Percentiles rank a stretch among this genome's conserved stretches.
These are phyloP conservation scores for Synanthedon myopaeformis DNA, from an alignment of 2,888 invertebrate species.

Conservation along the genomic window DNA sequence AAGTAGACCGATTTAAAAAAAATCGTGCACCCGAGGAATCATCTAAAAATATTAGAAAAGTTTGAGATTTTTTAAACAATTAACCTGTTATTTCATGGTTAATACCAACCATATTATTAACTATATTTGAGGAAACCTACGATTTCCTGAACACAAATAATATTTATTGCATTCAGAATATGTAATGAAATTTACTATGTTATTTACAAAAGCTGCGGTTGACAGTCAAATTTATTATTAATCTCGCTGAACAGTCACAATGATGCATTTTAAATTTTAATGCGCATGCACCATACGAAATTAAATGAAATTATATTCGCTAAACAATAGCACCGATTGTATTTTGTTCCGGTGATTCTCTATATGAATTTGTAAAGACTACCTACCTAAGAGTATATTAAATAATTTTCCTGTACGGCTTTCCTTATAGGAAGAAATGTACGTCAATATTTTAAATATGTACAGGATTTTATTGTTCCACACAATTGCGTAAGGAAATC, in stretches of 20 bases:
- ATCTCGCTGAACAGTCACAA: constrained; percentile 11
- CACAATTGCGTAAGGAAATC: no score
- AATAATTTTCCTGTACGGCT: not conserved
- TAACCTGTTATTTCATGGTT: no score
- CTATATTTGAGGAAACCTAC: no score
- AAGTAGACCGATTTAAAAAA: no score
- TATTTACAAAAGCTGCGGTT: not conserved
- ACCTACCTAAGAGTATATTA: not conserved
- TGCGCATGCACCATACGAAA: constrained; percentile 44
- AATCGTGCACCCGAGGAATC: no score
- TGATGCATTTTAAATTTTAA: constrained; percentile 53
- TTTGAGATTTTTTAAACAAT: no score
- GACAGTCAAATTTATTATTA: constrained; percentile 5
- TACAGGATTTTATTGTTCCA: no score
- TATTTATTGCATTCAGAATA: not conserved
- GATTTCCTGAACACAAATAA: not conserved
- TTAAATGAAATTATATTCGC: constrained; percentile 34
- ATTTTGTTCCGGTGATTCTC: not conserved
- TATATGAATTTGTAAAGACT: not conserved
- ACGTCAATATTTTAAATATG: no score
- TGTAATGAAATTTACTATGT: not conserved
- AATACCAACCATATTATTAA: no score
- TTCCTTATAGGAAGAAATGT: not conserved
- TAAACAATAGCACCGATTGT: constrained; percentile 5
- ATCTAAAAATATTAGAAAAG: no score